A percentile compares a stretch with the other conserved stretches of the same genome.
These are phyloP conservation scores for Peromyscus maniculatus DNA, from an alignment of 2,113 vertebrate species.

Conservation along the genomic window DNA sequence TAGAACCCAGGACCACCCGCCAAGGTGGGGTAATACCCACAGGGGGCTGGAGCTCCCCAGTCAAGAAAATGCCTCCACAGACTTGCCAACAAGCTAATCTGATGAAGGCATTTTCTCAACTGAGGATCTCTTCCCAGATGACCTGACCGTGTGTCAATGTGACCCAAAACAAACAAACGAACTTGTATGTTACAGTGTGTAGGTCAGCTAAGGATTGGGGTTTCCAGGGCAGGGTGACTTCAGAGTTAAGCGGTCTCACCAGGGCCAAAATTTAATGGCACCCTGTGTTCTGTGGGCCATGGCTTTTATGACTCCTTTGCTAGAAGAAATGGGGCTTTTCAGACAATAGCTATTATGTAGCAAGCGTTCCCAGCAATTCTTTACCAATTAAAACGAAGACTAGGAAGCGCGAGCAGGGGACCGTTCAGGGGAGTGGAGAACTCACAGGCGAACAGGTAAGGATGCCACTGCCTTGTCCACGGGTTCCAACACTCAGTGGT, in stretches of 20 bases:
- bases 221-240: background rate
- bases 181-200: background rate
- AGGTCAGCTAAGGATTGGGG: background rate
- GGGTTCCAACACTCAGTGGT: background rate
- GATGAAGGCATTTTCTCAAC: background rate
- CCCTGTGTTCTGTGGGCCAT: background rate
- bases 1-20: background rate
- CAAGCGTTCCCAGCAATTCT: background rate
- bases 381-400: background rate
- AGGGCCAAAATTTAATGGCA: background rate
- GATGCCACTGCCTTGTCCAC: background rate
- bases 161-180: background rate
- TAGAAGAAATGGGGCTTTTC: background rate
- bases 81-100: background rate
- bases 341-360: background rate
- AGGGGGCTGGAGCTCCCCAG: background rate
- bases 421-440: background rate
- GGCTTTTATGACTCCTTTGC: background rate
- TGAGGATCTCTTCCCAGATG: background rate
- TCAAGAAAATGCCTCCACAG: background rate
- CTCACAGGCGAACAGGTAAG: background rate
- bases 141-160: background rate
- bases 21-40: background rate
- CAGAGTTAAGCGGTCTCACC: background rate
- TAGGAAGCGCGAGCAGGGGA: background rate